These are phyloP conservation scores for Argya squamiceps DNA, from an alignment of 2,797 vertebrate genomes.

Conservation along the genomic window DNA sequence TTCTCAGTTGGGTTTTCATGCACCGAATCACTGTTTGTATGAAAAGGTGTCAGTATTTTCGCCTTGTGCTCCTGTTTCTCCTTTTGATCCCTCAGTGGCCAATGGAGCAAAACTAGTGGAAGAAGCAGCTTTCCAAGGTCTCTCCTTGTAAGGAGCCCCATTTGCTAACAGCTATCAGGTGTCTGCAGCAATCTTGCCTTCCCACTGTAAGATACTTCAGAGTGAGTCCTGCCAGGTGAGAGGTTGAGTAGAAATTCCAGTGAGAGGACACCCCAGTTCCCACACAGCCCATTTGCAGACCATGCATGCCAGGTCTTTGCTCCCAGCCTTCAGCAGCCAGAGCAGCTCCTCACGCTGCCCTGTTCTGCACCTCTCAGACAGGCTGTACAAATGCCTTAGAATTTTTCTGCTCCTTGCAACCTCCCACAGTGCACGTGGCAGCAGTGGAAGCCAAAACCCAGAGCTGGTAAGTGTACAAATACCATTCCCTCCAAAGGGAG, in stretches of 20 bases:
- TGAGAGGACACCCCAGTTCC: neutral
- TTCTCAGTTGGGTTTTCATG: neutral
- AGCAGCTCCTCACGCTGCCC: neutral
- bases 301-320: neutral
- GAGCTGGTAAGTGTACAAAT: neutral
- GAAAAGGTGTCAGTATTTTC: neutral
- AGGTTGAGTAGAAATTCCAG: neutral
- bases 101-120: neutral
- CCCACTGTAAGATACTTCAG: neutral
- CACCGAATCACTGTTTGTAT: neutral
- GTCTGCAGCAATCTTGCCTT: neutral
- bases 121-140: neutral
- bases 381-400: neutral
- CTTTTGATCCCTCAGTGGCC: neutral
- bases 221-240: neutral
- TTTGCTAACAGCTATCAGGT: neutral
- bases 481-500: neutral
- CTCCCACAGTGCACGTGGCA: fast-evolving
- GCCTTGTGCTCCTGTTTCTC: neutral
- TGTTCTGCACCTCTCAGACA: neutral
- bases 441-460: neutral
- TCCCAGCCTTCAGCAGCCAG: fast-evolving
- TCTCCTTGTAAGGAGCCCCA: neutral
- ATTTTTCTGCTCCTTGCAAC: neutral
- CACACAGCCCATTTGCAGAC: neutral